phyloP scores from a whole-genome alignment of 2,797 vertebrate species.

The Cossypha polioptera region DNA sequence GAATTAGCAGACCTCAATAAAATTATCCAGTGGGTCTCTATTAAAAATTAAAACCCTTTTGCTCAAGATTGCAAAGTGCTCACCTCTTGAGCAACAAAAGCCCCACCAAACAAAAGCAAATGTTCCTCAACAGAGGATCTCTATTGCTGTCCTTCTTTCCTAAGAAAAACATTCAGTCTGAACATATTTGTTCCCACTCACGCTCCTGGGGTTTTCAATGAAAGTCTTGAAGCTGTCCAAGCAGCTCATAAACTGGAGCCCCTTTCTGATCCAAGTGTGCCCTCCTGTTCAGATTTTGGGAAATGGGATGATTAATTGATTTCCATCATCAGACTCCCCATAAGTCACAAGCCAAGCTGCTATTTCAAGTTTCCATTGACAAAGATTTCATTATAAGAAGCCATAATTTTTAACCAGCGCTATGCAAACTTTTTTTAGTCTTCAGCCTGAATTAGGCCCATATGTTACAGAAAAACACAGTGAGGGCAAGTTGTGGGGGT shows the following conservation, averaged over 20 bases:
- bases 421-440: conserved; percentile 63
- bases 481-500: background rate
- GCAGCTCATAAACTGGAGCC: conserved; percentile 43
- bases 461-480: conserved; percentile 66
- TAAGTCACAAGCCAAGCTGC: conserved; percentile 66
- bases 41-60: background rate
- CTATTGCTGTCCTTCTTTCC: background rate
- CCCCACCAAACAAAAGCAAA: background rate
- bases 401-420: conserved; percentile 73
- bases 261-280: conserved; percentile 63
- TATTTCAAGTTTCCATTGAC: conserved; percentile 74
- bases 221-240: conserved; percentile 32
- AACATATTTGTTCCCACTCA: conserved; percentile 11
- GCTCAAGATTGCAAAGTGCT: background rate
- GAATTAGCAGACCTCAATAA: background rate
- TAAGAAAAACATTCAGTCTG: background rate
- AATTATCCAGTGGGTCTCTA: background rate
- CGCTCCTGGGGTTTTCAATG: background rate
- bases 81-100: background rate
- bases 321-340: conserved; percentile 72
- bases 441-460: conserved; percentile 77
- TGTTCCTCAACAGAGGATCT: background rate
- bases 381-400: conserved; percentile 80
- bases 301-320: conserved; percentile 74
- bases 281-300: conserved; percentile 58